Conservation (phyloP, 2,113 vertebrate genomes). For the Triplophysa rosa region DNA sequence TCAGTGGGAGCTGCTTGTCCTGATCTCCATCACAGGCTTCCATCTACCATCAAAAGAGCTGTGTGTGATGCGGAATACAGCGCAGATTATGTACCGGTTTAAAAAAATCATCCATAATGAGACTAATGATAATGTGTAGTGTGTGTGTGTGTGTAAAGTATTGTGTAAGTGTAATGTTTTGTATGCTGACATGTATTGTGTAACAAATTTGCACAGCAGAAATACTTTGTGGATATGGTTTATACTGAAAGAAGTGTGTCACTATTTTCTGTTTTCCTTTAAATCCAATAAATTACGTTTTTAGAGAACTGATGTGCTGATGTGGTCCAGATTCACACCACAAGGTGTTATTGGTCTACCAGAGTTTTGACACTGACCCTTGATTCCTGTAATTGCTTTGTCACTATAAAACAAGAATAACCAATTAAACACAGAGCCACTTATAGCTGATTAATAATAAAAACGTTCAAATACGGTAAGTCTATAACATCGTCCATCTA, state of each 20-base stretch:
- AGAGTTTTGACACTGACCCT: background rate
- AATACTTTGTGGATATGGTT: background rate
- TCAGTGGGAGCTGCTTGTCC: background rate
- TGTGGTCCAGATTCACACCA: slow-evolving; percentile 14
- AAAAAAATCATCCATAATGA: slow-evolving; percentile 30
- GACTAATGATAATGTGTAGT: slow-evolving; percentile 7
- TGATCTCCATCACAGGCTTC: background rate
- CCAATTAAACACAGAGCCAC: background rate
- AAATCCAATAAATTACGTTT: background rate
- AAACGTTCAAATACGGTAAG: background rate
- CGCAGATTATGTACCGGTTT: slow-evolving; percentile 48
- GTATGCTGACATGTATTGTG: background rate
- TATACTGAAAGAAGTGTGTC: background rate
- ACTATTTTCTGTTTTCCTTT: background rate
- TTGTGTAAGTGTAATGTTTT: background rate
- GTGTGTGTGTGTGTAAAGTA: background rate
- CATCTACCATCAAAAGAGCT: slow-evolving; percentile 57
- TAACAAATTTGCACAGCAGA: background rate
- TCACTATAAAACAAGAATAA: background rate
- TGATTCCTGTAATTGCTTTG: background rate
- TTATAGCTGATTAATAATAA: background rate
- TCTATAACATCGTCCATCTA: no score
- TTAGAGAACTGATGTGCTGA: background rate
- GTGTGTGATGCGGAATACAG: slow-evolving; percentile 55
- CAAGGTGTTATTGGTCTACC: slow-evolving; percentile 29